Evolutionary conservation across 2,113 vertebrate genomes (phyloP), one percentile per base, ranked within the genome.

Genomic region (Pelusios castaneus): DNA sequence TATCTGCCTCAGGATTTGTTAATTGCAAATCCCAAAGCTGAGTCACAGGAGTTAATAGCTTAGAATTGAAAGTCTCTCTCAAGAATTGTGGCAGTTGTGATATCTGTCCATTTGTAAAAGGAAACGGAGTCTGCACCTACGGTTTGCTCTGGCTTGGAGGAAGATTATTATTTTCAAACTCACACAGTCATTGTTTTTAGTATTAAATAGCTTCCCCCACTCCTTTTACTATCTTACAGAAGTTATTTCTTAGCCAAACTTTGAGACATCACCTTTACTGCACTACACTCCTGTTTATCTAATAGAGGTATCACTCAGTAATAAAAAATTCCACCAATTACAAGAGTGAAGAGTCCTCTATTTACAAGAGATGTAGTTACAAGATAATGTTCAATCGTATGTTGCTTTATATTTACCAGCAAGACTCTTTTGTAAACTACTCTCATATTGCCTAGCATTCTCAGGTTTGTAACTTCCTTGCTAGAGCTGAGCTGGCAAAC

Each of bases 1-100:
- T 93, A 95, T 75, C 95, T 77, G 87, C 88, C 93, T 90, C 80
- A 80, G 91, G 89, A 95, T 81, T 81, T 56, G n/a, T 43, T 81
- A 19, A 54, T 17, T 43, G 82, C 67, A 92, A 89, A 88, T 80
- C 95, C 91, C 82, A 91, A 89, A 92, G 80, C 47, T 88, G 82
- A 10, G 2, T 94, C 95, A 90, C 91, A 27, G 63, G 80, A 84
- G 76, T 4, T 82, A 82, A 91, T 93, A 82, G 82, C 51, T 82
- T 24, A 94, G n/a, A 58, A 82, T 56, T 94, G 94, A 95, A 95
- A 31, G 27, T 63, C 11, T 95, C 91, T 93, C 95, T 95, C 45
- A 82, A 90, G 91, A 92, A 73, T 78, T 88, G 83, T 89, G 95
- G 84, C 54, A n/a, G 60, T 89, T 87, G 95, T 0, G 0, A 82